Conservation (phyloP, 2,888 invertebrate genomes). For the Microctonus aethiopoides region DNA sequence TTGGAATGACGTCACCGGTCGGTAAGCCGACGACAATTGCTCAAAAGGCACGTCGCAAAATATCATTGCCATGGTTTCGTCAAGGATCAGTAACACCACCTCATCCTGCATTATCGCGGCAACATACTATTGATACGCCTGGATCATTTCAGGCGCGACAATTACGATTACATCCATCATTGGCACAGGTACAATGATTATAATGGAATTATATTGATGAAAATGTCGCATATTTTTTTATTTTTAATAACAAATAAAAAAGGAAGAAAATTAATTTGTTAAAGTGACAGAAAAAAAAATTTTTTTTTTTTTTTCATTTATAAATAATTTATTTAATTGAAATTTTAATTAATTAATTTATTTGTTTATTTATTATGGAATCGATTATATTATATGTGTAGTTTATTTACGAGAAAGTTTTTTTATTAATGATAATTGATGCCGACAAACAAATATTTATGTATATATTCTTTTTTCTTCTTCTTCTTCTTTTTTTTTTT, state of each 20-base stretch:
- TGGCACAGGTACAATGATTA: constrained; percentile 69
- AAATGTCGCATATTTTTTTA: no score
- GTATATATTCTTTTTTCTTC: background rate
- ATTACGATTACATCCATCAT: constrained; percentile 76
- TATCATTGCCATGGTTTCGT: constrained; percentile 90
- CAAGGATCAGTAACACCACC: constrained; percentile 81
- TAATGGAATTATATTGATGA: background rate
- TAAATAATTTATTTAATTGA: no score
- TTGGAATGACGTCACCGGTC: constrained; percentile 60
- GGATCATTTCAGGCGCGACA: constrained; percentile 84
- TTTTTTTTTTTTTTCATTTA: no score
- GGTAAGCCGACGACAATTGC: constrained; percentile 62
- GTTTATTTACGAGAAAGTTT: no score
- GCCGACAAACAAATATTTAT: no score
- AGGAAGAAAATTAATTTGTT: no score
- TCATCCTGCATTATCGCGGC: constrained; percentile 81
- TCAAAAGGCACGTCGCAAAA: constrained; percentile 84
- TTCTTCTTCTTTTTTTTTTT: background rate
- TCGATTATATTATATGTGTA: no score
- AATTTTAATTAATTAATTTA: no score
- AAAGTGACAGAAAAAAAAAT: no score
- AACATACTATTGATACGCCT: constrained; percentile 92
- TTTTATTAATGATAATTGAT: no score
- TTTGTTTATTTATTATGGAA: no score
- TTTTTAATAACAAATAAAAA: no score